Percentiles rank a stretch among this genome's conserved stretches.
These are phyloP conservation scores for Drosophila pegasa DNA, from an alignment of 2,888 invertebrate genomes.

Conservation along the genomic window DNA sequence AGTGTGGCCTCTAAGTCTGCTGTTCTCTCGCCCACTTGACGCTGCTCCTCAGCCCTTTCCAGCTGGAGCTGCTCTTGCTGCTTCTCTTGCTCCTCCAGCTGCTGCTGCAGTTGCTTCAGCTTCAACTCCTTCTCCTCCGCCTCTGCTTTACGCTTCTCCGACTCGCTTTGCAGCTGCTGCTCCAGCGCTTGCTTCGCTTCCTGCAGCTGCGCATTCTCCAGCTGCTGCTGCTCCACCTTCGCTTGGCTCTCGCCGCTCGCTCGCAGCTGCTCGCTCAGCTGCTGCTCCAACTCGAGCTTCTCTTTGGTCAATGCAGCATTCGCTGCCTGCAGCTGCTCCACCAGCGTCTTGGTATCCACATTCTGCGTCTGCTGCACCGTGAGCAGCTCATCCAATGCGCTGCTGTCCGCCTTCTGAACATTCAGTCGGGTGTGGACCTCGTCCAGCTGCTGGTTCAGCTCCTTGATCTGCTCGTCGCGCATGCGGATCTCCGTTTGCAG, in stretches of 20 bases:
- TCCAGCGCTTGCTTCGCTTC: constrained; percentile 8
- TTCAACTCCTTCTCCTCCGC: not conserved
- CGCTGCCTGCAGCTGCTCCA: constrained; percentile 66
- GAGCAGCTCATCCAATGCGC: constrained; percentile 77
- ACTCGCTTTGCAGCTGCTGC: constrained; percentile 1
- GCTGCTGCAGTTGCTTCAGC: constrained; percentile 13
- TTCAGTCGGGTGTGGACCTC: constrained; percentile 70
- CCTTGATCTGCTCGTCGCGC: constrained; percentile 69
- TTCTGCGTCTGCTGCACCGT: constrained; percentile 59
- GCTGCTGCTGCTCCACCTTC: constrained; percentile 10
- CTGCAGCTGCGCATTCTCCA: constrained; percentile 13
- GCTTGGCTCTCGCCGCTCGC: constrained; percentile 19
- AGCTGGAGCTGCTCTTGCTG: constrained; percentile 8
- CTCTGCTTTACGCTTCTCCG: not conserved
- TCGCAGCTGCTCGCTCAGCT: constrained; percentile 29
- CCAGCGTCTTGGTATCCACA: constrained; percentile 39
- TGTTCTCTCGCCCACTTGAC: not conserved
- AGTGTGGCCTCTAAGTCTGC: not conserved
- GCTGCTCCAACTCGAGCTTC: constrained; percentile 21
- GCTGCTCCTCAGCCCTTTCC: not conserved
- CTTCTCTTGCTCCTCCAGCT: constrained; percentile 20
- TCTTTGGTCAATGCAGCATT: constrained; percentile 48
- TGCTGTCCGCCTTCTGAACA: constrained; percentile 77
- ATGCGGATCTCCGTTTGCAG: constrained; percentile 73
- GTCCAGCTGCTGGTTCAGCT: constrained; percentile 63